Percentiles rank a stretch among this genome's conserved stretches.
Conservation (phyloP, 2,888 invertebrate species). For the Luperina nickerlii region DNA sequence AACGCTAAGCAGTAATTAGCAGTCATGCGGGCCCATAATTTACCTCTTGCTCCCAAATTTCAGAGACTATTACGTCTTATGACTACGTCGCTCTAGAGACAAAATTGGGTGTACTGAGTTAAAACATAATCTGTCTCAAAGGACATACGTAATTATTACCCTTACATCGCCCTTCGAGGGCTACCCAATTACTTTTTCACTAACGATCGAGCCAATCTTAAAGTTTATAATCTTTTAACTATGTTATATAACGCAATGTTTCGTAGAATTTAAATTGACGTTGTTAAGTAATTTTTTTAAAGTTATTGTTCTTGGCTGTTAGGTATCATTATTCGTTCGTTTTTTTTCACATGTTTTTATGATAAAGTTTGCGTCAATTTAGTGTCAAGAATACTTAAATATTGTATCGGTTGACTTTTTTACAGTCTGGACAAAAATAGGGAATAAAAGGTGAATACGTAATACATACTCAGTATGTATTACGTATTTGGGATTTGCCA, state of each 20-base stretch:
- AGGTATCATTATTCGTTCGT: neutral
- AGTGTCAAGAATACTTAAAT: neutral
- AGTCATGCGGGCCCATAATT: slow-evolving; percentile 23
- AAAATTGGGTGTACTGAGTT: slow-evolving; percentile 44
- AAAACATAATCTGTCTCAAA: slow-evolving; percentile 62
- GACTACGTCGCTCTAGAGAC: slow-evolving; percentile 37
- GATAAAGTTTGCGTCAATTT: neutral
- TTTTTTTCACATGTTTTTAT: neutral
- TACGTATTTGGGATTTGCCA: too few relatives aligned
- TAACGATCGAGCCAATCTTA: slow-evolving; percentile 43
- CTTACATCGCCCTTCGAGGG: slow-evolving; percentile 31
- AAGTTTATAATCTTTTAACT: slow-evolving; percentile 28
- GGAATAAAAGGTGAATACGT: neutral
- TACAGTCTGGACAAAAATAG: neutral
- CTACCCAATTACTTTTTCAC: slow-evolving; percentile 49
- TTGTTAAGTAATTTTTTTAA: neutral
- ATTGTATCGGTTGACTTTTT: neutral
- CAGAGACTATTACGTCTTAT: slow-evolving; percentile 43
- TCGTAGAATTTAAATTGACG: slow-evolving; percentile 4
- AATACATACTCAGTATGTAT: too few relatives aligned
- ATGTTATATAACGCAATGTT: neutral
- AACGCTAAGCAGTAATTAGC: slow-evolving; percentile 8
- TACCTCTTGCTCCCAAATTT: slow-evolving; percentile 33
- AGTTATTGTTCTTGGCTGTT: neutral
- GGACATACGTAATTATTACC: slow-evolving; percentile 56